Conservation (phyloP, 2,888 invertebrate species). For the Sesia bembeciformis region DNA sequence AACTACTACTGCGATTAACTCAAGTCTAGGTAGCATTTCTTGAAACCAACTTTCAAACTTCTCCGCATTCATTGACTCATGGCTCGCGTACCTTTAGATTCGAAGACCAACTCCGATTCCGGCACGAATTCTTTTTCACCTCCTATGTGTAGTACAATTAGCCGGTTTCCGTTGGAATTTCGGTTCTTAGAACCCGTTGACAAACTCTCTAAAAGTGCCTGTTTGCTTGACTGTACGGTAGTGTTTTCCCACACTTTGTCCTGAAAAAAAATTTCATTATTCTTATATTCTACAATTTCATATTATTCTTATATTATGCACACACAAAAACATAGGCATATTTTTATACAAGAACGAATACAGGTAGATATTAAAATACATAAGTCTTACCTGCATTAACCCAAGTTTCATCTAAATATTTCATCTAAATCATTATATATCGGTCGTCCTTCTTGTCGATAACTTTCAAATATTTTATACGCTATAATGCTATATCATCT, state of each 20-base stretch:
- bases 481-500: no score
- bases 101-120: conserved; percentile 1
- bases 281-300: no score
- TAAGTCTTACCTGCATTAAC: no score
- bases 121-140: conserved; percentile 1
- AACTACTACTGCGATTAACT: neutral
- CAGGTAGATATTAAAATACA: no score
- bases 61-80: neutral
- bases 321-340: no score
- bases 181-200: conserved; percentile 8
- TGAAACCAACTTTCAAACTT: neutral
- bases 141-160: conserved; percentile 4
- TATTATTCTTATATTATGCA: no score
- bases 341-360: no score
- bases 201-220: conserved; percentile 9
- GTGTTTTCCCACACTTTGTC: conserved; percentile 8
- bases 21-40: neutral
- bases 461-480: no score
- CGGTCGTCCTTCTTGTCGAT: no score
- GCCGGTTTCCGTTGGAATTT: conserved; percentile 6
- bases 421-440: no score
- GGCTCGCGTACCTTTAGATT: neutral
- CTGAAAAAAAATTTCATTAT: conserved; percentile 5
- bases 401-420: no score
- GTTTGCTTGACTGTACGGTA: conserved; percentile 4